phyloP scores from a whole-genome alignment of 92 coral and sea anemone species.

The Porites rus region DNA sequence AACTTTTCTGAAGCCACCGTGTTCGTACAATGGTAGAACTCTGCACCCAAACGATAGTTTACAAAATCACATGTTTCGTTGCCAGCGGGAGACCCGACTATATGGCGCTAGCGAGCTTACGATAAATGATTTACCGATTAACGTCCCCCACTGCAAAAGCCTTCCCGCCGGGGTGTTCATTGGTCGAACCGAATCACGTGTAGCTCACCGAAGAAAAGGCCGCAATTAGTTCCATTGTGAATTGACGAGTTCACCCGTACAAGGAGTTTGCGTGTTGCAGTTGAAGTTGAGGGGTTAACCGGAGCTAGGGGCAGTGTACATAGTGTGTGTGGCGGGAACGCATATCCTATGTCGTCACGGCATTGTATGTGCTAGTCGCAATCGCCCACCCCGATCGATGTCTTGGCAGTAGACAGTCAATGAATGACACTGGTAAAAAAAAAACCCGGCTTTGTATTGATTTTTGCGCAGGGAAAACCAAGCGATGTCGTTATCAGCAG shows the following conservation, averaged over 20 bases:
- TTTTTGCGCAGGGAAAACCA: conserved; percentile 2
- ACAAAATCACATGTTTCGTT: conserved; percentile 13
- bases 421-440: conserved; percentile 22
- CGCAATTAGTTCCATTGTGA: conserved; percentile 62
- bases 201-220: conserved; percentile 36
- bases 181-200: conserved; percentile 66
- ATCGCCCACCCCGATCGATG: conserved; percentile 25
- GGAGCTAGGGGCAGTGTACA: conserved; percentile 61
- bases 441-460: conserved; percentile 2
- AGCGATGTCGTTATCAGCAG: conserved; percentile 8
- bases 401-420: conserved; percentile 5
- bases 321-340: conserved; percentile 89
- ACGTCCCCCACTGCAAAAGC: conserved; percentile 48
- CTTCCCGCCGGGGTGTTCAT: conserved; percentile 74
- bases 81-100: conserved; percentile 53
- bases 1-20: conserved; percentile 7
- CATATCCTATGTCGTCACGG: conserved; percentile 78
- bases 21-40: conserved; percentile 15
- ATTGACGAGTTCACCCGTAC: conserved; percentile 60
- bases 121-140: conserved; percentile 71
- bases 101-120: conserved; percentile 58
- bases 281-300: conserved; percentile 70
- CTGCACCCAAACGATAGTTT: conserved; percentile 17
- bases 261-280: conserved; percentile 67
- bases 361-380: conserved; percentile 19